phyloP scores from a whole-genome alignment of 37 sponge, comb jelly and placozoan genomes.

The Spongia lamella region DNA sequence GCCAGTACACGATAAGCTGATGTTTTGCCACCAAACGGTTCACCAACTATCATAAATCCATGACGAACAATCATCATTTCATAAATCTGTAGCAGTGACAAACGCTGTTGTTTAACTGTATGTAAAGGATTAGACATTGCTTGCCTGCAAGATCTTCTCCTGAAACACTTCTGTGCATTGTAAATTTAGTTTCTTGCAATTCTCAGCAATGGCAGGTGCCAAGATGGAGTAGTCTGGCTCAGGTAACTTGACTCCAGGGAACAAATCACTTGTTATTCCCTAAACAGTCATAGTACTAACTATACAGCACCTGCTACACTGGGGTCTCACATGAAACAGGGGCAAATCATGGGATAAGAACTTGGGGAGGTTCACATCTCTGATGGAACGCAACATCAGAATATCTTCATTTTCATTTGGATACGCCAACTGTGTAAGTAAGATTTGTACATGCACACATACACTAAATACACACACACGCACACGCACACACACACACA shows the following conservation, averaged over 20 bases:
- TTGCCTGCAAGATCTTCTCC: slow-evolving; percentile 75
- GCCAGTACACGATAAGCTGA: slow-evolving; percentile 94
- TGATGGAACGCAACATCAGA: slow-evolving; percentile 93
- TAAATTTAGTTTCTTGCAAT: slow-evolving; percentile 82
- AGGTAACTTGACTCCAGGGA: slow-evolving; percentile 93
- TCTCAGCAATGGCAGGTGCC: slow-evolving; percentile 76
- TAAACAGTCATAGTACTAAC: neutral
- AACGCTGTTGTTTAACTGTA: neutral
- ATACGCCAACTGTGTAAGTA: slow-evolving; percentile 74
- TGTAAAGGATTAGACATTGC: neutral
- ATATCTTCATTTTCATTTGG: slow-evolving; percentile 97
- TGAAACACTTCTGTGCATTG: slow-evolving; percentile 86
- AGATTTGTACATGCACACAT: neutral
- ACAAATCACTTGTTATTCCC: slow-evolving; percentile 97
- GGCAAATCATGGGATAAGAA: slow-evolving; percentile 95
- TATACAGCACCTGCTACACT: neutral
- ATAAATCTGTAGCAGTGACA: slow-evolving; percentile 72
- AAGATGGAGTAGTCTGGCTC: slow-evolving; percentile 92
- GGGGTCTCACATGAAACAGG: slow-evolving; percentile 69
- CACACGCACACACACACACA: neutral
- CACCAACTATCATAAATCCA: slow-evolving; percentile 99
- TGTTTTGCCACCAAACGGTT: slow-evolving; percentile 99
- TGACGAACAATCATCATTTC: slow-evolving; percentile 99
- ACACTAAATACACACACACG: slow-evolving; percentile 2
- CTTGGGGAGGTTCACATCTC: slow-evolving; percentile 96